Evolutionary conservation across 2,113 vertebrate genomes (phyloP).

Genomic region (Xenopus tropicalis): UCB_Xtro_10.0 CM004451.2:90335001-90335500

Average conservation of each 20-base stretch:
- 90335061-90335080: fast-evolving
- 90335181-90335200: neutral
- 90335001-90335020: neutral
- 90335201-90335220: too few relatives aligned
- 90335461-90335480: too few relatives aligned
- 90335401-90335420: too few relatives aligned
- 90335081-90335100: neutral
- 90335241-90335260: neutral
- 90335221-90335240: neutral
- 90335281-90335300: neutral
- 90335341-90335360: too few relatives aligned
- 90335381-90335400: neutral
- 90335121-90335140: neutral
- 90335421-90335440: too few relatives aligned
- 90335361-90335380: too few relatives aligned
- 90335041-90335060: neutral
- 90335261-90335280: neutral
- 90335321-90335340: too few relatives aligned
- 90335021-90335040: too few relatives aligned
- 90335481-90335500: neutral
- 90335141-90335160: too few relatives aligned
- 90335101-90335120: neutral
- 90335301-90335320: too few relatives aligned
- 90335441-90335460: neutral
- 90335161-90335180: too few relatives aligned